These are phyloP conservation scores for Ailuropoda melanoleuca DNA, from an alignment of 2,113 vertebrate genomes.

Conservation along the genomic window DNA sequence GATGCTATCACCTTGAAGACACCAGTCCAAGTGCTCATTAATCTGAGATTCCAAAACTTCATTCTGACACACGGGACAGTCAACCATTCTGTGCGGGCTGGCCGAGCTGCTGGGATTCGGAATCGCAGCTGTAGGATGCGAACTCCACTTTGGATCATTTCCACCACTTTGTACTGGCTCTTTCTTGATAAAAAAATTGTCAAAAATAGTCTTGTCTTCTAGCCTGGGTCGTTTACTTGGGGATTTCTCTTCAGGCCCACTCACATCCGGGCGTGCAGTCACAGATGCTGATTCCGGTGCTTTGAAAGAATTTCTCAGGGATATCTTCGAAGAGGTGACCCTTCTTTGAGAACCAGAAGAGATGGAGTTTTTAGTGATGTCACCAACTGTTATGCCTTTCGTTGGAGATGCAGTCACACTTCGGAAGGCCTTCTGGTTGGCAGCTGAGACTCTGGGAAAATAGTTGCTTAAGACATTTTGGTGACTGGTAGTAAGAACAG, in stretches of 20 bases:
- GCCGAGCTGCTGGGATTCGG: neutral
- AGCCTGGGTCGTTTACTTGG: constrained; percentile 70
- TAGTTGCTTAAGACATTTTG: constrained; percentile 69
- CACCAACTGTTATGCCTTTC: constrained; percentile 66
- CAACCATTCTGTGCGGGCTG: constrained; percentile 79
- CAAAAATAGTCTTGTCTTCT: constrained; percentile 75
- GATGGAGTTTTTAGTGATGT: neutral
- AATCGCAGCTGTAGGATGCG: neutral
- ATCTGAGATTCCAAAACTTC: constrained; percentile 88
- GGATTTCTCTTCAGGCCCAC: neutral
- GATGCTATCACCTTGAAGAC: constrained; percentile 81
- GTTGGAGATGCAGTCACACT: constrained; percentile 87
- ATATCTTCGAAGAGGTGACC: neutral
- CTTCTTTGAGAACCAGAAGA: neutral
- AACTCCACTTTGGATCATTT: neutral
- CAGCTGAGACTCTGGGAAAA: constrained; percentile 84
- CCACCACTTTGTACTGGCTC: neutral
- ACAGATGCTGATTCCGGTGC: neutral
- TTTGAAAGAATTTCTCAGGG: neutral
- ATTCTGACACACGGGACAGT: constrained; percentile 91
- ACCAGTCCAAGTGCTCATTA: constrained; percentile 93
- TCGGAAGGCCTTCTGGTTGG: constrained; percentile 83
- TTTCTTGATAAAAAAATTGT: constrained; percentile 78
- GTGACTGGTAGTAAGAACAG: neutral
- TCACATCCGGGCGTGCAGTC: neutral